Conservation (phyloP, 2,888 invertebrate genomes). For the Drosophila eohydei region DNA sequence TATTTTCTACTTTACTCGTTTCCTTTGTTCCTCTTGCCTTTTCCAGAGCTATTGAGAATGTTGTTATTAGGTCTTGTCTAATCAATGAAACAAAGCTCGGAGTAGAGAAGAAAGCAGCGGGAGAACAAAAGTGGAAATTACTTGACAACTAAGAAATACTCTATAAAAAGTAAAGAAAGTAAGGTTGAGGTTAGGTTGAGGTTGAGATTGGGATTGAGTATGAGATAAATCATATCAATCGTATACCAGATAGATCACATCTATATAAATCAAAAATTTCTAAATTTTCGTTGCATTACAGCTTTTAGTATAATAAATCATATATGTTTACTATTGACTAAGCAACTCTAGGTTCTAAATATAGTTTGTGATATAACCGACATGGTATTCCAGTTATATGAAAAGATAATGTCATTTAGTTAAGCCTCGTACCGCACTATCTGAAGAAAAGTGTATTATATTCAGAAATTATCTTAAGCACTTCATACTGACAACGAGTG, state of each 20-base stretch:
- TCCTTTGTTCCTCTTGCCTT: not conserved
- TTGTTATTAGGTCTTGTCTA: constrained; percentile 28
- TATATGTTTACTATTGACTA: not conserved
- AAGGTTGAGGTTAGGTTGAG: no score
- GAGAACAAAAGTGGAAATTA: not conserved
- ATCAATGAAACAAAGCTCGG: constrained; percentile 23
- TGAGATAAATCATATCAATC: not conserved
- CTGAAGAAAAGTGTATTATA: not conserved
- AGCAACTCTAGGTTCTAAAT: not conserved
- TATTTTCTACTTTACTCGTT: constrained; percentile 3
- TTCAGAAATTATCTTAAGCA: not conserved
- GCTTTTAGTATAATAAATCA: not conserved
- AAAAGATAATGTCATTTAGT: not conserved
- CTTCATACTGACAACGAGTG: constrained; percentile 11
- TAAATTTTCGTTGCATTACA: not conserved
- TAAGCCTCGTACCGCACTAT: not conserved
- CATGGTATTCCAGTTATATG: not conserved
- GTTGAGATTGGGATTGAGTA: no score
- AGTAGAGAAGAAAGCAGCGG: not conserved
- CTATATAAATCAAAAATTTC: not conserved
- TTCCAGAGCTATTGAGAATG: constrained; percentile 8
- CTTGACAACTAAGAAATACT: not conserved
- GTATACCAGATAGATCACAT: not conserved
- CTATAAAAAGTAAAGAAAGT: not conserved
- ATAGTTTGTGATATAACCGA: not conserved